Conservation (phyloP, 2,797 vertebrate genomes). For the Uromys caudimaculatus region DNA sequence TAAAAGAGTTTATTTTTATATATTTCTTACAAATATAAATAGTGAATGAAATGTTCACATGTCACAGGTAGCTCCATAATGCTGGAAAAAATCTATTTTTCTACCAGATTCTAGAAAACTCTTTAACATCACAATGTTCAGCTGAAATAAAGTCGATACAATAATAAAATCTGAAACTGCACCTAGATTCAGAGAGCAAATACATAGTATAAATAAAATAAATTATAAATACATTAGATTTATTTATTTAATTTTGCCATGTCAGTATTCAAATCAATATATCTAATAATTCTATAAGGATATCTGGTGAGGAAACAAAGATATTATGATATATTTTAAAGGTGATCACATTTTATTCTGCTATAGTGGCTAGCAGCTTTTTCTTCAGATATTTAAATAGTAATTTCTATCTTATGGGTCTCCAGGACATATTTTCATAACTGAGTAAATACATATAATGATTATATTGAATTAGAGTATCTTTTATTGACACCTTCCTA, state of each 20-base stretch:
- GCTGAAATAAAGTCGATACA: neutral
- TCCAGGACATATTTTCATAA: slow-evolving; percentile 15
- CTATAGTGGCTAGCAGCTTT: neutral
- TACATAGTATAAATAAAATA: neutral
- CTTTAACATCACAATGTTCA: neutral
- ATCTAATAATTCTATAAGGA: neutral
- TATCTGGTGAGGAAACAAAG: neutral
- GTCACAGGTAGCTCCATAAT: neutral
- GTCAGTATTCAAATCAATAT: neutral
- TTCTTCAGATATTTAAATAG: neutral
- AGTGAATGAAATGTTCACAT: slow-evolving; percentile 26
- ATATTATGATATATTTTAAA: neutral
- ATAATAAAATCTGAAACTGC: slow-evolving; percentile 29
- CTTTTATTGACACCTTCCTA: neutral
- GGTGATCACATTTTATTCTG: neutral
- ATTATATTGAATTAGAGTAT: neutral
- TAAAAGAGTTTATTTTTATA: neutral
- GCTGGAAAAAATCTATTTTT: slow-evolving; percentile 35
- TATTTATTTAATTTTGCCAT: neutral
- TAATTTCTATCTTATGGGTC: neutral
- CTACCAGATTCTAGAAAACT: slow-evolving; percentile 27
- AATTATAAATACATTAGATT: neutral
- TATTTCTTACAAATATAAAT: slow-evolving; percentile 1
- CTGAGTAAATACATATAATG: neutral
- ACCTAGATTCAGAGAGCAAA: neutral